Base-by-base conservation (phyloP, 2,797 vertebrate genomes). In the Petrocephalus schoutedeni region DNA sequence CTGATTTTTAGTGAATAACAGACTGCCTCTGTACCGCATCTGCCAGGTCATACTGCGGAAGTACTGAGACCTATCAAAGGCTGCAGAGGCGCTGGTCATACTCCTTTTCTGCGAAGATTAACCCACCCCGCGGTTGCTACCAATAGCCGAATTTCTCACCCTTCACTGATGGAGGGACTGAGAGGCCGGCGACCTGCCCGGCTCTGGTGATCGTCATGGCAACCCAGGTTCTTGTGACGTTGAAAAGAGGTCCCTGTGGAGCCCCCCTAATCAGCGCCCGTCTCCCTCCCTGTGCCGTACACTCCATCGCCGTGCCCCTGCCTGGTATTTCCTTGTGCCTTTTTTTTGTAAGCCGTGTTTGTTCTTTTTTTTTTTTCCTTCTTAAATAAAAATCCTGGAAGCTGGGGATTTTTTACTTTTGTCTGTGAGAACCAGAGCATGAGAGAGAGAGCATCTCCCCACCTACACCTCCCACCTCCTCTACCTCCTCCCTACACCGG, bases 41-140 rank as follows among this genome's bases (percentile, higher is more conserved):
- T 6, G 56, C 41, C 14, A 41, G 80, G 58, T 51, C 4, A 36
- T 36, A 41, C 7, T 36, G 59, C 49, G 0, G 49, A 85, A 32
- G n/a, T 64, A 57, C 16, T 36, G 53, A 2, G 32, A 58, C 56
- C 56, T 36, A 3, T 58, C 53, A 57, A 53, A 84, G 59, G 19
- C 1, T 41, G 14, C 9, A 74, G 67, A 12, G 21, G 53, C 57
- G 45, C 71, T 10, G 2, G 19, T 45, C 87, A 85, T 58, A 85
- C 67, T 71, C 67, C 51, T 74, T 87, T 90, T 89, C 90, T 89
- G 21, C 74, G 85, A 0, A 91, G 91, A 89, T 90, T 89, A 89
- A 86, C 88, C 89, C 16, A 54, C 87, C 90, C 93, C 90, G 7
- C 67, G 0, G 1, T 14, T 16, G 7, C 7, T 23, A 74, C 7